Evolutionary conservation across 2,113 vertebrate species (phyloP).

Genomic region (Onychostoma macrolepis): DNA sequence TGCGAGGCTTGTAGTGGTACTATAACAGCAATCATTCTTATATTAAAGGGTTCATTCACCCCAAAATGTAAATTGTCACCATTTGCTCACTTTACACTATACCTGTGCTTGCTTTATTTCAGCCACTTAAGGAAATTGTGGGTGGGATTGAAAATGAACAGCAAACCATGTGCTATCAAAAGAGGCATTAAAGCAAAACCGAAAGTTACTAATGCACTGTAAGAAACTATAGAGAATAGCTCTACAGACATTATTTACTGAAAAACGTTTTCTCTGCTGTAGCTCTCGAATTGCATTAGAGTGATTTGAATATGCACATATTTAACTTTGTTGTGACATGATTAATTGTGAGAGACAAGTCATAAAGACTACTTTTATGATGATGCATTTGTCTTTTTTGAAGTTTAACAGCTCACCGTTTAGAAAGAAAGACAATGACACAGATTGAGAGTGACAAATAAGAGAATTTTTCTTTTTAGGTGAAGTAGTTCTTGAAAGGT

Average conservation of each 20-base stretch:
- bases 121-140: background rate
- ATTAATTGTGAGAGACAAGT: background rate
- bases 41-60: background rate
- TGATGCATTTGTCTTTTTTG: background rate
- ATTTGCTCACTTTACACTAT: background rate
- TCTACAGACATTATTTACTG: background rate
- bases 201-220: background rate
- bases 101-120: background rate
- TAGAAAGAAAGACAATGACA: background rate
- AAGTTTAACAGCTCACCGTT: background rate
- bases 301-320: background rate
- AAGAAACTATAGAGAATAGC: background rate
- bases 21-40: slow-evolving; percentile 10
- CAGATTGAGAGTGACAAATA: background rate
- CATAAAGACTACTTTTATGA: background rate
- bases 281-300: background rate
- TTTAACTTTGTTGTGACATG: background rate
- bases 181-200: background rate
- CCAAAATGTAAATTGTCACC: background rate
- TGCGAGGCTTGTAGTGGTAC: background rate
- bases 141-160: background rate
- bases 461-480: background rate
- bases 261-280: background rate
- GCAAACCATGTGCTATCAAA: background rate
- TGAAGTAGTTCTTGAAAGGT: background rate